Conservation (phyloP, 2,888 invertebrate genomes). For the Metopia argyrocephala region DNA sequence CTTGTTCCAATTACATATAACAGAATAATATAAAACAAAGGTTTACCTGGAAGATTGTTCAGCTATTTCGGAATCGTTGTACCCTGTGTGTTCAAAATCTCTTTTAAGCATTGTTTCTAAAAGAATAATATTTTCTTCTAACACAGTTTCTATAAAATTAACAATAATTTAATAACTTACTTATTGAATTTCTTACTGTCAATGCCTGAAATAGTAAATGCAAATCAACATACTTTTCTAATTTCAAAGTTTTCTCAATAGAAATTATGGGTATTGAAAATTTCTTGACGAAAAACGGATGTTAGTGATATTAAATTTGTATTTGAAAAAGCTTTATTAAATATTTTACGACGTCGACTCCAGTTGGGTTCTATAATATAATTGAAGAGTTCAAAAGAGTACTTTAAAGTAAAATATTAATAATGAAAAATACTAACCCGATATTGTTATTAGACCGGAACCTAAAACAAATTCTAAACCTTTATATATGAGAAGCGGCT, state of each 20-base stretch:
- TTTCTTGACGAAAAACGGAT: neutral
- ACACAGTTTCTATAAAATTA: neutral
- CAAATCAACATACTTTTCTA: neutral
- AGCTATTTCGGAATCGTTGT: neutral
- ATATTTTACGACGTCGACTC: neutral
- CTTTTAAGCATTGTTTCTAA: constrained; percentile 25
- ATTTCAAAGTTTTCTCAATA: neutral
- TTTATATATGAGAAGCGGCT: neutral
- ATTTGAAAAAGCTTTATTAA: neutral
- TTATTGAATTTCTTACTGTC: neutral
- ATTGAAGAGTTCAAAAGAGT: too few species aligned
- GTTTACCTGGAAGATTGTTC: constrained; percentile 1
- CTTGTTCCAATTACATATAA: too few species aligned
- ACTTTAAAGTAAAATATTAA: too few species aligned
- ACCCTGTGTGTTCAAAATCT: neutral
- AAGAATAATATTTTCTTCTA: neutral
- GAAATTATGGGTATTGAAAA: neutral
- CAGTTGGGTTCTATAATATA: constrained; percentile 4
- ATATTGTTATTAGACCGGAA: neutral
- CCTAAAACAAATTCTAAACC: neutral
- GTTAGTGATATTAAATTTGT: neutral
- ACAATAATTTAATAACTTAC: neutral
- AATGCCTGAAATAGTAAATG: neutral
- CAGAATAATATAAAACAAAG: neutral
- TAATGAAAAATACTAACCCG: neutral